These are phyloP conservation scores for Monochamus alternatus DNA, from an alignment of 2,888 invertebrate species.

Conservation along the genomic window DNA sequence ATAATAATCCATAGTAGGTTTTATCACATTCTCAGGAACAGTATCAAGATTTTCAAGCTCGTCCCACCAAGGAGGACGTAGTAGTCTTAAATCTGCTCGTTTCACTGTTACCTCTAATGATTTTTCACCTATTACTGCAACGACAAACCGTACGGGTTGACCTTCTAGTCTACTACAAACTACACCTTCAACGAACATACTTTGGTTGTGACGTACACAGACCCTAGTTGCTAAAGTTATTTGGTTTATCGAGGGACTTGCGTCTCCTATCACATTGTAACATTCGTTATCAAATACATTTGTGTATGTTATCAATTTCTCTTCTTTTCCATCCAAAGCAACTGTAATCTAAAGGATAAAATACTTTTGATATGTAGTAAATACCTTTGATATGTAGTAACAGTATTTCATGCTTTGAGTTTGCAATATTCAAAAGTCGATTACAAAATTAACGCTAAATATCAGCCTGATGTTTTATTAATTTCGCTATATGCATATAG, in stretches of 20 bases:
- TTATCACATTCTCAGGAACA: conserved; percentile 45
- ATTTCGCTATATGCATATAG: no score
- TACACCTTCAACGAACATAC: conserved; percentile 88
- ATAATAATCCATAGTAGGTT: conserved; percentile 56
- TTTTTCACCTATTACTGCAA: conserved; percentile 74
- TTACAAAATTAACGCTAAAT: no score
- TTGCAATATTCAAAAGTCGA: no score
- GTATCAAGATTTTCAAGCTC: conserved; percentile 82
- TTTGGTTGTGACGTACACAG: conserved; percentile 83
- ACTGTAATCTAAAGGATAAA: conserved; percentile 75
- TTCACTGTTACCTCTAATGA: conserved; percentile 81
- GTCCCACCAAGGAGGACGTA: conserved; percentile 97
- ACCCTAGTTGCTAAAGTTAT: conserved; percentile 86
- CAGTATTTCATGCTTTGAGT: not conserved
- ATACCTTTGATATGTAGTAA: not conserved
- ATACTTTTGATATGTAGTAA: not conserved
- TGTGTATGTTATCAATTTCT: conserved; percentile 79
- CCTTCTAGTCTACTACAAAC: conserved; percentile 80
- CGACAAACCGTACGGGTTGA: conserved; percentile 80
- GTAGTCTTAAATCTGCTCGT: conserved; percentile 90
- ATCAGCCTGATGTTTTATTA: no score
- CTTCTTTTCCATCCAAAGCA: conserved; percentile 85
- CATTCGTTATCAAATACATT: conserved; percentile 87
- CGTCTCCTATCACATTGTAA: conserved; percentile 93
- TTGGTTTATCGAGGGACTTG: conserved; percentile 89